Base-by-base conservation (phyloP, 2,797 vertebrate species). In the Lagodon rhomboides region DNA sequence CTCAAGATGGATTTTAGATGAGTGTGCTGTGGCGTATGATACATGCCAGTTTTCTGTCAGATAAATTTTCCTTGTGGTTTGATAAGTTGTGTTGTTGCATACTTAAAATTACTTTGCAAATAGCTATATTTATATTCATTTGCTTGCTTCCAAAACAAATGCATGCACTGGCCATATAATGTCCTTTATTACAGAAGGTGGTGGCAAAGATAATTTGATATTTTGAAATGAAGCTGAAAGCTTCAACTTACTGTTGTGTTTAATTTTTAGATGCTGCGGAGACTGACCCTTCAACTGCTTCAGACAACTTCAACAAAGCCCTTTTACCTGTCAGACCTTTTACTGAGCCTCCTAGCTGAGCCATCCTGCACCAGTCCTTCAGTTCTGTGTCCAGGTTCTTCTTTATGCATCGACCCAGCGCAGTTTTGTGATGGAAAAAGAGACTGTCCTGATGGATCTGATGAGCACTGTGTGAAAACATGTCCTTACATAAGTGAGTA, bases 381-480 rank as follows among this genome's bases (percentile, higher is more conserved):
- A n/a, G 47, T 96, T 23, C 82, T 60, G 34, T 97, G 96, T 86
- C 87, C 18, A 18, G 91, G 94, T 0, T 95, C 94, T 12, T 88
- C 89, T 0, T 22, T 68, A 13, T 97, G 96, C 0, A 80, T 97
- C 54, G 85, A 87, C 15, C 80, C 69, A 8, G 87, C 93, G 16
- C 94, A 93, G n/a, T 1, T 96, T 27, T 97, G 97, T 71, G 95
- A 97, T 25, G 96, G 96, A 25, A 94, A 89, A 6, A 88, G 43
- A n/a, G 96, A 97, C 89, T 97, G 97, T 47, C 83, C 77, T 0
- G 96, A 97, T 79, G 96, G 95, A 12, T 96, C 92, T 1, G 96
- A 97, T 70, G 96, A 97, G 81, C 90, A 94, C 0, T 97, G 96
- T 16, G 20, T 90, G 4, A 77, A 77, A 60, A 69, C 78, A 73